Evolutionary conservation across 2,888 invertebrate genomes (phyloP).

Genomic region (Cinara cedri): DNA sequence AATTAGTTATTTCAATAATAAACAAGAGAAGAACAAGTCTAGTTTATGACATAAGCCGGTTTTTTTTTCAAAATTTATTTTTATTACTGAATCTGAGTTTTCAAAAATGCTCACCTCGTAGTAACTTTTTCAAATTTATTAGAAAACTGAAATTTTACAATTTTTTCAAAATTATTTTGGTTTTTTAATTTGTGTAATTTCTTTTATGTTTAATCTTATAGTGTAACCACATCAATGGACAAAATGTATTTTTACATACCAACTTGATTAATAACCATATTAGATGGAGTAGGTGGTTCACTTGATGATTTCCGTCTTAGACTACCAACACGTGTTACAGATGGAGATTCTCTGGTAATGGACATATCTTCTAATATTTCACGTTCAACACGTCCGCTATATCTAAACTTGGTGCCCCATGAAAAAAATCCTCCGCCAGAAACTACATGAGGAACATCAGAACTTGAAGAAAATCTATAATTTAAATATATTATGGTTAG

Average conservation of each 20-base stretch:
- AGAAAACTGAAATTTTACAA: no score
- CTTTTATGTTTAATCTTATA: not conserved
- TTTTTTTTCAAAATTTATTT: no score
- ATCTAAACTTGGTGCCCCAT: conserved; percentile 92
- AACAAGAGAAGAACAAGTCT: no score
- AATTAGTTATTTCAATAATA: no score
- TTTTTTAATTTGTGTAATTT: no score
- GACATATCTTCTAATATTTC: conserved; percentile 85
- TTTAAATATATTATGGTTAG: no score
- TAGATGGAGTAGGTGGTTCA: conserved; percentile 86
- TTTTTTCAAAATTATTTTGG: no score
- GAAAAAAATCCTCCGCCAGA: conserved; percentile 91
- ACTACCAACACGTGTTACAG: conserved; percentile 65
- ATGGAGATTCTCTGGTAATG: conserved; percentile 66
- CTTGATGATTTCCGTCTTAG: conserved; percentile 80
- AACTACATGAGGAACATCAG: conserved; percentile 81
- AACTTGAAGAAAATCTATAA: conserved; percentile 80
- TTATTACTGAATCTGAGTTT: no score
- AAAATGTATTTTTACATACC: conserved; percentile 63
- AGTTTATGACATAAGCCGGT: no score
- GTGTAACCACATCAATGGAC: not conserved
- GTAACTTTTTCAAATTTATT: no score
- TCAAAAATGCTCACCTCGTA: no score
- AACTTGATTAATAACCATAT: conserved; percentile 76
- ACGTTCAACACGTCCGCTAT: conserved; percentile 84